Evolutionary conservation across 2,888 invertebrate genomes (phyloP), one percentile per base, ranked within the genome.

Genomic region (Lysandra coridon): DNA sequence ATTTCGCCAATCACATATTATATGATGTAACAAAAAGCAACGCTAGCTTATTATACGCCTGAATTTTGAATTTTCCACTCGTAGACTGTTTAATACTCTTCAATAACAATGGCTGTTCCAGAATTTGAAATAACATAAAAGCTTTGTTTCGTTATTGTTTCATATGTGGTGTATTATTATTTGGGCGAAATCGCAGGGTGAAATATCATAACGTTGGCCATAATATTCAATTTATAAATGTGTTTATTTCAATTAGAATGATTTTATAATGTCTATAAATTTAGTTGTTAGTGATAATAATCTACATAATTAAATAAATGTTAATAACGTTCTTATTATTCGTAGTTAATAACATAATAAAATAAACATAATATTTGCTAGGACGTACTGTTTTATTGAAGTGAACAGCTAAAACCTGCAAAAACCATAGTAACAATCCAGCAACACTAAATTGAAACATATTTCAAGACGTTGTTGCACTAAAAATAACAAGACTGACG

Each of bases 101-200:
- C 69, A 69, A 69, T 37, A 69, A 69, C 33, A 69, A 69, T 69
- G 33, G 69, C 69, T 69, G 69, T 17, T 69, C 37, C 14, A 37
- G 33, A 69, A 69, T 69, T 69, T 69, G 33, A 69, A 69, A 69
- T 17, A 69, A 69, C 69, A 69, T 69, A 69, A 69, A 69, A 69
- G 69, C 69, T 37, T 69, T 69, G 69, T 69, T 69, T 14, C 33
- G 33, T 37, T 37, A 37, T 69, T 69, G 69, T 69, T 69, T 37
- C 69, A 69, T 69, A 64, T 64, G 64, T 64, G 64, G 30, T 64
- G 64, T 64, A 10, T 33, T 37, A 69, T 69, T 69, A 37, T 69
- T 69, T 23, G 69, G 33, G 1, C 37, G 14, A 69, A 69, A 69
- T 69, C 14, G 6, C 14, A 17, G 4, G 14, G 33, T 69, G 14